These are phyloP conservation scores for Procapra przewalskii DNA, from an alignment of 2,113 vertebrate species.

Conservation along the genomic window DNA sequence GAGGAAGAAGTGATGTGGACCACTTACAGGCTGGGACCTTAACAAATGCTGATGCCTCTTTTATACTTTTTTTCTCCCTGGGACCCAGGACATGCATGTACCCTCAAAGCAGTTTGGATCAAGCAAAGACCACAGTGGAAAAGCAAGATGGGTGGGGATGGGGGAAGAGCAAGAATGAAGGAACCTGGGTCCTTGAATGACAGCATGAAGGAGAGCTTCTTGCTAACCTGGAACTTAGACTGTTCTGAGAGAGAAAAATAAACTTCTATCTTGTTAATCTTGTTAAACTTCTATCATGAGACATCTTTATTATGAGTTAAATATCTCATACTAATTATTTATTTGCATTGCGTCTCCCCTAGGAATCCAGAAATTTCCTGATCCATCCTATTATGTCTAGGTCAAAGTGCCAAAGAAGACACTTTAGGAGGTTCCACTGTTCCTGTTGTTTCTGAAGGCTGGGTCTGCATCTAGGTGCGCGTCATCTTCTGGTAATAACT, in stretches of 20 bases:
- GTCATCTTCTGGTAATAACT: not conserved
- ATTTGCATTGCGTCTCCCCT: not conserved
- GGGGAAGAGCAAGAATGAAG: not conserved
- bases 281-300: not conserved
- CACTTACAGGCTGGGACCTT: not conserved
- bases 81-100: not conserved
- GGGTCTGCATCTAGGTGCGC: not conserved
- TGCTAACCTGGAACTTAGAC: not conserved
- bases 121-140: not conserved
- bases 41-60: not conserved
- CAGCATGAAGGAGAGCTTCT: not conserved
- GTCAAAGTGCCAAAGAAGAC: not conserved
- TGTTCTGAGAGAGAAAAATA: not conserved
- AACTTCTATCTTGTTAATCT: not conserved
- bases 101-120: not conserved
- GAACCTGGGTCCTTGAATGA: not conserved
- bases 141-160: not conserved
- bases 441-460: not conserved
- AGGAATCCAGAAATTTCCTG: not conserved
- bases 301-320: not conserved
- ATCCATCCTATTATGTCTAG: not conserved
- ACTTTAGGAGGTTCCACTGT: not conserved
- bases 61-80: not conserved
- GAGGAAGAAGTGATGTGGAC: not conserved
- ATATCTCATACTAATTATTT: not conserved